phyloP scores from a whole-genome alignment of 2,113 vertebrate genomes.

The Cettia cetti region DNA sequence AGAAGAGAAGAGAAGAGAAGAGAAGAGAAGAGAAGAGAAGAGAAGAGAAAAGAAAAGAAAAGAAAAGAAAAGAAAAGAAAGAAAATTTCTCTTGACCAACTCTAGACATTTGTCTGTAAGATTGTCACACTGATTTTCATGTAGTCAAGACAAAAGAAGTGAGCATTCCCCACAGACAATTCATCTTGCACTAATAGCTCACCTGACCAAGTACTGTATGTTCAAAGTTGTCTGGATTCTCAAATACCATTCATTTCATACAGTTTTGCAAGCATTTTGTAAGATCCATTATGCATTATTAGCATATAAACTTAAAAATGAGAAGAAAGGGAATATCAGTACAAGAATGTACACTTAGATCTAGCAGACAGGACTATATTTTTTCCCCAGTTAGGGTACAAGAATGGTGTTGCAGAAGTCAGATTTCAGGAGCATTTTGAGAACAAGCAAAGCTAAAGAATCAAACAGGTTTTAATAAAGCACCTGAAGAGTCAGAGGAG shows the following conservation, averaged over 20 bases:
- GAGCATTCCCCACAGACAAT: background rate
- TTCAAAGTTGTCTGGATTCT: background rate
- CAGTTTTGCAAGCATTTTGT: background rate
- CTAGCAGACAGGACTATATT: background rate
- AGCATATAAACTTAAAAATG: background rate
- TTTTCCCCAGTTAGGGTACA: fast-evolving
- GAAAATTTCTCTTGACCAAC: background rate
- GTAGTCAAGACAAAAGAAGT: background rate
- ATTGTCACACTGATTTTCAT: background rate
- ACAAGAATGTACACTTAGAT: background rate
- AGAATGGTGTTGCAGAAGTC: background rate
- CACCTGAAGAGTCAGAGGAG: background rate
- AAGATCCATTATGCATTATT: background rate
- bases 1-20: too few relatives aligned
- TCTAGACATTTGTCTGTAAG: background rate
- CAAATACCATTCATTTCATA: background rate
- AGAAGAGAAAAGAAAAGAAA: fast-evolving
- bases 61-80: too few relatives aligned
- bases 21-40: background rate
- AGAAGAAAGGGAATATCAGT: background rate
- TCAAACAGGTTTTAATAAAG: background rate
- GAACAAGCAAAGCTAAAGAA: background rate
- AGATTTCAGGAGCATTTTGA: background rate
- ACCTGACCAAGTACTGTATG: background rate
- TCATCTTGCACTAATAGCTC: background rate